These are phyloP conservation scores for Eulacestoma nigropectus DNA, from an alignment of 2,113 vertebrate genomes.

Conservation along the genomic window DNA sequence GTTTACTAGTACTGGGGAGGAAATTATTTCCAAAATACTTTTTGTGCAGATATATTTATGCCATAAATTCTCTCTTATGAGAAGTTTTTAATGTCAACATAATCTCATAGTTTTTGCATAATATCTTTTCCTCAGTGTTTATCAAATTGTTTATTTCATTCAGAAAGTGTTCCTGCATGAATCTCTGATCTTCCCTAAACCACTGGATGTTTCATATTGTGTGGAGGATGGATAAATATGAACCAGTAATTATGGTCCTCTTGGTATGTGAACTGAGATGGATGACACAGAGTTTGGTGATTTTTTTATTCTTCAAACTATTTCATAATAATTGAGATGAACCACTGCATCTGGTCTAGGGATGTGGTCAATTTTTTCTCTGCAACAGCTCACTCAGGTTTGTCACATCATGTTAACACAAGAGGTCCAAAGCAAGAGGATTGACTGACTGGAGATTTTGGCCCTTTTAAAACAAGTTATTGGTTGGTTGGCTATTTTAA, in stretches of 20 bases:
- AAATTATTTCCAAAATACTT: neutral
- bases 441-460: neutral
- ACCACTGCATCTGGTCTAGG: fast-evolving
- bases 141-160: neutral
- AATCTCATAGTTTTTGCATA: neutral
- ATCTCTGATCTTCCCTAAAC: neutral
- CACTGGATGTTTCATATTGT: neutral
- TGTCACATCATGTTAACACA: neutral
- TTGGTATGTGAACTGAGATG: neutral
- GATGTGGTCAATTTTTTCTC: neutral
- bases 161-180: neutral
- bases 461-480: neutral
- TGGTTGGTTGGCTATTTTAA: neutral
- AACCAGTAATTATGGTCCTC: neutral
- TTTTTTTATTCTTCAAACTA: neutral
- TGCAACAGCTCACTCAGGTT: fast-evolving
- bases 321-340: neutral
- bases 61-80: neutral
- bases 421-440: neutral
- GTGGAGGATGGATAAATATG: neutral
- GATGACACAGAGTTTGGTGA: fast-evolving
- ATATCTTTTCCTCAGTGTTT: neutral
- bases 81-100: neutral
- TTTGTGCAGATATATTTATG: neutral
- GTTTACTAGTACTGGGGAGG: neutral